Conservation (phyloP, 1,140 invertebrate genomes). For the Drosophila sechellia region DNA sequence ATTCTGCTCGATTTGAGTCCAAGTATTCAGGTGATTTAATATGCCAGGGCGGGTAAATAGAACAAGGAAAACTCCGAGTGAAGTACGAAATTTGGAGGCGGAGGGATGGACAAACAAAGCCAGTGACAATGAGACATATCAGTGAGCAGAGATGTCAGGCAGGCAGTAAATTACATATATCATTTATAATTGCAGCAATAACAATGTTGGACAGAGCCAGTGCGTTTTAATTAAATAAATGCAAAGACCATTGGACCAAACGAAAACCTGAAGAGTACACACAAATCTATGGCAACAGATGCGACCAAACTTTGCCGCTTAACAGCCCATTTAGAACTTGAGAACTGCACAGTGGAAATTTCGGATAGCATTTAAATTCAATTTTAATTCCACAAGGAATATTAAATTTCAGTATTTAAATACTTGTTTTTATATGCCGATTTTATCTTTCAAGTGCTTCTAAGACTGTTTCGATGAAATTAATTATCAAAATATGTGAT, state of each 20-base stretch:
- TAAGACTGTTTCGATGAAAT: neutral
- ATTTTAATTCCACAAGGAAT: neutral
- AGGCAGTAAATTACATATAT: constrained; percentile 73
- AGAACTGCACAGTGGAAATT: neutral
- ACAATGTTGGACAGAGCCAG: constrained; percentile 46
- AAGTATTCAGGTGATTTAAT: constrained; percentile 33
- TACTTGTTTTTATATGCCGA: too few species aligned
- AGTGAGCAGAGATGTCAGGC: constrained; percentile 22
- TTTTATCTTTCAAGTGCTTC: too few species aligned
- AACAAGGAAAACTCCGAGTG: constrained; percentile 7
- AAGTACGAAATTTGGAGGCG: neutral
- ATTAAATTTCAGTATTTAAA: too few species aligned
- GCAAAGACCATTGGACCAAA: constrained; percentile 25
- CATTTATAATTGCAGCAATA: constrained; percentile 74
- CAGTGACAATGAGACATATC: constrained; percentile 40
- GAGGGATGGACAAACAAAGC: constrained; percentile 26
- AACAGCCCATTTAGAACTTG: constrained; percentile 35
- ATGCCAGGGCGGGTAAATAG: constrained; percentile 34
- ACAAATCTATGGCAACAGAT: constrained; percentile 42
- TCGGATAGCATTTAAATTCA: neutral
- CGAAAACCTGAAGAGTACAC: constrained; percentile 36
- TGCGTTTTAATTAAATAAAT: constrained; percentile 74
- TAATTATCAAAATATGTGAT: neutral
- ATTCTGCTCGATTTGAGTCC: constrained; percentile 26
- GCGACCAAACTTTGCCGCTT: constrained; percentile 44